Evolutionary conservation across 2,888 invertebrate genomes (phyloP), one percentile per base, ranked within the genome.

Genomic region (Carcina quercana): DNA sequence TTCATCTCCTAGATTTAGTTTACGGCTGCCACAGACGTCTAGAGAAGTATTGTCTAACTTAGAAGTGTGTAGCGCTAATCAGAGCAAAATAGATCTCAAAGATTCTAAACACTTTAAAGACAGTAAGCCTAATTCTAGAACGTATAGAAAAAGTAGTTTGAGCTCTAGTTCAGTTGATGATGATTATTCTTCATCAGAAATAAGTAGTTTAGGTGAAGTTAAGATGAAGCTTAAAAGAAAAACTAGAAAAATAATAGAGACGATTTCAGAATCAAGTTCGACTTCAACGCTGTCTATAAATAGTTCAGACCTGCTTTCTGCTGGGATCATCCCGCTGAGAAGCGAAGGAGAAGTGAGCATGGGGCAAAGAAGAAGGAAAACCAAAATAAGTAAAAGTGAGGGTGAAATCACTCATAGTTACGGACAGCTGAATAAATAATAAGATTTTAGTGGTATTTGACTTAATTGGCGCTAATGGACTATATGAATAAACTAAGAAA

Each of bases 121-220:
- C 8, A n/a, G 20, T n/a, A 26, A 20, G 20, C 8, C 8, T 6
- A 43, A 43, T 25, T 35, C 26, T 17, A 59, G 45, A 38, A 41
- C 35, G 8, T 43, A 43, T 34, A 47, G 41, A 19, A 53, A 59
- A 42, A 42, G 36, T 10, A 29, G 41, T 5, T 63, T 49, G 32
- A 76, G 74, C 46, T 69, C 78, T 0, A 79, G 72, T 50, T 79
- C 80, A 1, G 38, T 59, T 12, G 79, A 79, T 25, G 72, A 72
- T 27, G 63, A 63, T 38, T 7, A 15, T 2, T 68, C 68, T 3
- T 78, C 79, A 1, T 75, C 82, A 20, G 82, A 80, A 38, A 53
- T 82, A n/a, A 79, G 78, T 42, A 83, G 83, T 45, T 59, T 80
- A 42, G 83, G 83, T 12, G 79, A 83, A 58, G 53, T 82, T 2